Conservation (phyloP, 64 coral and sea anemone genomes). For the Actinia equina region DNA sequence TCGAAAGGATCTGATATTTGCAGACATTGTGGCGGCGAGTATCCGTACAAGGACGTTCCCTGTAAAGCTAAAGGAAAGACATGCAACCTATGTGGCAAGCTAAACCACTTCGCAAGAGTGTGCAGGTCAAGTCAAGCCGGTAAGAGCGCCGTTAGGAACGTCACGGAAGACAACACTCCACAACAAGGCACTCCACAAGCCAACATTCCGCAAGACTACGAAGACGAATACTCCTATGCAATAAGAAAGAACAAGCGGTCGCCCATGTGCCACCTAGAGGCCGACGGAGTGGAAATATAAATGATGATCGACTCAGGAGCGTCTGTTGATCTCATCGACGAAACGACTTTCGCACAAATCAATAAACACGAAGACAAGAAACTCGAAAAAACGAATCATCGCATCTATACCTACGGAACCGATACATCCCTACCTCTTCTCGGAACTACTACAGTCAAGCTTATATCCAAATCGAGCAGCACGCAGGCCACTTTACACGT, state of each 20-base stretch:
- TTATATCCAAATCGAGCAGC: constrained; percentile 1
- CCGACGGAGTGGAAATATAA: constrained; percentile 32
- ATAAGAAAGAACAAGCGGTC: constrained; percentile 29
- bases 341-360: constrained; percentile 34
- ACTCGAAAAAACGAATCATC: neutral
- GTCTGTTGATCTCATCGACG: constrained; percentile 54
- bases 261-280: constrained; percentile 38
- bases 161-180: neutral
- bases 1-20: neutral
- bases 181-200: neutral
- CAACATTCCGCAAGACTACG: neutral
- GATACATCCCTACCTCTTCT: constrained; percentile 15
- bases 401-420: constrained; percentile 18
- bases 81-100: constrained; percentile 38
- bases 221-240: constrained; percentile 49
- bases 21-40: constrained; percentile 5
- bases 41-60: neutral
- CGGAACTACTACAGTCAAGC: constrained; percentile 9
- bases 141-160: neutral
- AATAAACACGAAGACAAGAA: constrained; percentile 12
- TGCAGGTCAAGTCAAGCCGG: constrained; percentile 41
- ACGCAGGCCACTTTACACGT: constrained; percentile 16
- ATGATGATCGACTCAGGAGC: constrained; percentile 70
- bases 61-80: constrained; percentile 4
- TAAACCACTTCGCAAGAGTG: constrained; percentile 48